phyloP scores from a whole-genome alignment of 2,797 vertebrate species.

The Heterohyrax brucei region DNA sequence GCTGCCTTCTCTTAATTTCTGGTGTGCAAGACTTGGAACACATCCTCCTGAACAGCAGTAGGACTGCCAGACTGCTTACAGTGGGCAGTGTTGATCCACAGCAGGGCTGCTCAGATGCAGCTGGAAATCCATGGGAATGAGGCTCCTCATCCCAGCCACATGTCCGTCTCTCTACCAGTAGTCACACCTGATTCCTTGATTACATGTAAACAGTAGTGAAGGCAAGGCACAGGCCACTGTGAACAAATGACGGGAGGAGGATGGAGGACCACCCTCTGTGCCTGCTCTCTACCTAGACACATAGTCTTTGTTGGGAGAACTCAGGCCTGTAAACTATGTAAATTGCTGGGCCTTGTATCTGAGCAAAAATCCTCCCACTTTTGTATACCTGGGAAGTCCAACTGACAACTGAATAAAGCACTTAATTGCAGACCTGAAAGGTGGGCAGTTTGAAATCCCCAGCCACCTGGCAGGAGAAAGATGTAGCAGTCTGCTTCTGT shows the following conservation, averaged over 20 bases:
- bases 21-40: conserved; percentile 46
- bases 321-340: rapidly evolving
- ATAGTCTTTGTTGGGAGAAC: background rate
- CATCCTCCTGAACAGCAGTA: background rate
- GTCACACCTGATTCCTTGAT: background rate
- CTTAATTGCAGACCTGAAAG: too few relatives aligned
- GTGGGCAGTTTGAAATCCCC: too few relatives aligned
- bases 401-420: too few relatives aligned
- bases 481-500: too few relatives aligned
- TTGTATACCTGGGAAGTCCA: too few relatives aligned
- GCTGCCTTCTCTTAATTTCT: conserved; percentile 75
- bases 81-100: background rate
- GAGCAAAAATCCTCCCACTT: background rate
- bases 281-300: background rate
- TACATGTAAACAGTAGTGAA: background rate
- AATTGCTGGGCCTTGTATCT: background rate
- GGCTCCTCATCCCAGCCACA: background rate
- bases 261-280: background rate
- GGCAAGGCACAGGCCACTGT: background rate
- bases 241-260: background rate
- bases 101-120: background rate
- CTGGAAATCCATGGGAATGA: background rate
- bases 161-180: background rate
- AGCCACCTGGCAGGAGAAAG: too few relatives aligned
- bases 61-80: conserved; percentile 26